Percentiles rank a stretch among this genome's conserved stretches.
Evolutionary conservation across 2,888 invertebrate genomes (phyloP).

Genomic region (Stenichneumon culpator): DNA sequence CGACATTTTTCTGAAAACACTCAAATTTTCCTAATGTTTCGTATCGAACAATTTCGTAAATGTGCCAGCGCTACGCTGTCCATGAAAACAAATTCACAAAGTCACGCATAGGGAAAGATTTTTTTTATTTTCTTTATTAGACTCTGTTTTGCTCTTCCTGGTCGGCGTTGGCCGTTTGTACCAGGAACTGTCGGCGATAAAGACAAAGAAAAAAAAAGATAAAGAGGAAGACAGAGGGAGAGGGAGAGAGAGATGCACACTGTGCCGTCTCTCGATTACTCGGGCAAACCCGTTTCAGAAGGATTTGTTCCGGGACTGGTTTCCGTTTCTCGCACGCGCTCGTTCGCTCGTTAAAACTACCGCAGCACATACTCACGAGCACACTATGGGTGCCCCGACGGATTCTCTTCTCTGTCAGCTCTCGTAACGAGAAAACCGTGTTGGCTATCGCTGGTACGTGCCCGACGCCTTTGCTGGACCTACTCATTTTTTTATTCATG

Average conservation of each 20-base stretch:
- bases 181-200: constrained; percentile 52
- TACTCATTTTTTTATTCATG: neutral
- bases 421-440: constrained; percentile 65
- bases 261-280: constrained; percentile 64
- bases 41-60: neutral
- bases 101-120: neutral
- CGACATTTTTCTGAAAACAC: neutral
- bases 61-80: neutral
- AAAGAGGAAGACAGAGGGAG: constrained; percentile 52
- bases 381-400: neutral
- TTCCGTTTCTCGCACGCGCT: constrained; percentile 78
- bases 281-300: constrained; percentile 75
- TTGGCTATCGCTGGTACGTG: constrained; percentile 49
- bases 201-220: constrained; percentile 69
- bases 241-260: constrained; percentile 57
- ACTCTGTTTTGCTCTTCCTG: neutral
- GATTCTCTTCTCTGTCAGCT: constrained; percentile 38
- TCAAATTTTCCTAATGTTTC: neutral
- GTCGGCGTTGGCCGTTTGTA: constrained; percentile 28
- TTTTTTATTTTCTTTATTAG: neutral
- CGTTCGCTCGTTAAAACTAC: constrained; percentile 75
- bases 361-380: constrained; percentile 27
- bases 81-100: neutral
- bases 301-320: constrained; percentile 81
- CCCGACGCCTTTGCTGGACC: constrained; percentile 14